Evolutionary conservation across 2,888 invertebrate genomes (phyloP).

Genomic region (Sinelater perroti): DNA sequence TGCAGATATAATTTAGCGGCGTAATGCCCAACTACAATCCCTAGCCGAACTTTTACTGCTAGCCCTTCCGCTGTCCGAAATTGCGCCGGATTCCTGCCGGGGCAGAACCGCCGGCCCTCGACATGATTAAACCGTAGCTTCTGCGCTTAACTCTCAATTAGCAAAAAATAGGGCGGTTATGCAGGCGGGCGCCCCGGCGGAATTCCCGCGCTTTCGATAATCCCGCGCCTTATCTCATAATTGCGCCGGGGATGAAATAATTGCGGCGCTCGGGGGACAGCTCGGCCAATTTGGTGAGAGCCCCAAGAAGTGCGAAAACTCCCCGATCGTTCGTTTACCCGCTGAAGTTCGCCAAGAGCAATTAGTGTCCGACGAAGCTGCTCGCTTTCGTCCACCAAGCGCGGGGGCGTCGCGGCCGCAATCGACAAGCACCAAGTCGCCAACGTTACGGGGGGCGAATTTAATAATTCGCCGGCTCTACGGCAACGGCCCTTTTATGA

Average conservation of each 20-base stretch:
- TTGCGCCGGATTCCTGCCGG: constrained; percentile 18
- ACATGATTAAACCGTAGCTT: constrained; percentile 12
- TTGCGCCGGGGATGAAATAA: constrained; percentile 14
- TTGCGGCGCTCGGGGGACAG: not conserved
- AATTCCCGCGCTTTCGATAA: constrained; percentile 15
- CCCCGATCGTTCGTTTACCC: too few species aligned
- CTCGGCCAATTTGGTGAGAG: not conserved
- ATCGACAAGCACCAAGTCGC: too few species aligned
- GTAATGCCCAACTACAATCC: constrained; percentile 21
- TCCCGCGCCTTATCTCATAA: constrained; percentile 9
- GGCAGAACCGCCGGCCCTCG: constrained; percentile 1
- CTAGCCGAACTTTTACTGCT: constrained; percentile 24
- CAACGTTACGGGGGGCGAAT: too few species aligned
- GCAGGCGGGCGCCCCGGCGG: too few species aligned
- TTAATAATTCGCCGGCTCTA: too few species aligned
- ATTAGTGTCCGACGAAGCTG: too few species aligned
- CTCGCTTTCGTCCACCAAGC: too few species aligned
- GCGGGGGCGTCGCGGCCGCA: too few species aligned
- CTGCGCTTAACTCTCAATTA: constrained; percentile 11
- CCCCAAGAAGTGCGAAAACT: too few species aligned
- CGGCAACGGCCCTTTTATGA: too few species aligned
- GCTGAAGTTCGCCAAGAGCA: not conserved
- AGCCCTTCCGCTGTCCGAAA: constrained; percentile 20
- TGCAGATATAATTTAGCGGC: constrained; percentile 11
- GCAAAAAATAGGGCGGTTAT: constrained; percentile 2